Conservation (phyloP, 2,888 invertebrate species). For the Tillus elongatus region DNA sequence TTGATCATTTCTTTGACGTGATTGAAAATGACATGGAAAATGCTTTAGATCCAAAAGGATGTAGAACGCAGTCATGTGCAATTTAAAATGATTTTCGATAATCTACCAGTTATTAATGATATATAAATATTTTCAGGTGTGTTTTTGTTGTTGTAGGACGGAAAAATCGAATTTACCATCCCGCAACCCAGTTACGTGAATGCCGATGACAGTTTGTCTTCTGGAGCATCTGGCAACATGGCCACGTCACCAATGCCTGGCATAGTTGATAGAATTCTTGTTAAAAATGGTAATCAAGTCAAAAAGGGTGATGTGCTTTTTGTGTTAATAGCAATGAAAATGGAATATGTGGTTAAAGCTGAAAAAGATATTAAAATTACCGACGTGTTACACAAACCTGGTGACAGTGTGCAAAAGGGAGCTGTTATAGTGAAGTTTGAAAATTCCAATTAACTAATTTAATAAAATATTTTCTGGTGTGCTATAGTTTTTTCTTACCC, state of each 20-base stretch:
- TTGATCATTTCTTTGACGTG: too few relatives aligned
- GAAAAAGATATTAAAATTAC: conserved; percentile 68
- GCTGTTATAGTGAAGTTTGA: conserved; percentile 52
- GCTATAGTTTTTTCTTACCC: neutral
- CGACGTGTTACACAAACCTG: conserved; percentile 59
- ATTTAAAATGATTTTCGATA: too few relatives aligned
- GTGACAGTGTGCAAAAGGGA: conserved; percentile 78
- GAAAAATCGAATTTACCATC: conserved; percentile 56
- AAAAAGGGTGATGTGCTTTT: conserved; percentile 82
- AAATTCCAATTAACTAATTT: neutral
- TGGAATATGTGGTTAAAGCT: conserved; percentile 94
- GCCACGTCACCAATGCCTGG: conserved; percentile 93
- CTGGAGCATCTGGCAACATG: conserved; percentile 42
- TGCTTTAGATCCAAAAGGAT: too few relatives aligned
- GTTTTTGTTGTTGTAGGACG: conserved; percentile 56
- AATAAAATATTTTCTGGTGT: neutral
- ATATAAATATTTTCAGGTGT: too few relatives aligned
- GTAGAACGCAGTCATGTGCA: too few relatives aligned
- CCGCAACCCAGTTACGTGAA: conserved; percentile 53
- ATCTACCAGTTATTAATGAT: too few relatives aligned
- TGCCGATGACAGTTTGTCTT: conserved; percentile 33
- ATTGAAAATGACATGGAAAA: too few relatives aligned
- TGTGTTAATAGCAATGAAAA: conserved; percentile 98
- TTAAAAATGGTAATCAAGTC: conserved; percentile 72
- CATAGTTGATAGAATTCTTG: conserved; percentile 81